Conservation (phyloP, 2,888 invertebrate genomes). For the Autographa pulchrina region DNA sequence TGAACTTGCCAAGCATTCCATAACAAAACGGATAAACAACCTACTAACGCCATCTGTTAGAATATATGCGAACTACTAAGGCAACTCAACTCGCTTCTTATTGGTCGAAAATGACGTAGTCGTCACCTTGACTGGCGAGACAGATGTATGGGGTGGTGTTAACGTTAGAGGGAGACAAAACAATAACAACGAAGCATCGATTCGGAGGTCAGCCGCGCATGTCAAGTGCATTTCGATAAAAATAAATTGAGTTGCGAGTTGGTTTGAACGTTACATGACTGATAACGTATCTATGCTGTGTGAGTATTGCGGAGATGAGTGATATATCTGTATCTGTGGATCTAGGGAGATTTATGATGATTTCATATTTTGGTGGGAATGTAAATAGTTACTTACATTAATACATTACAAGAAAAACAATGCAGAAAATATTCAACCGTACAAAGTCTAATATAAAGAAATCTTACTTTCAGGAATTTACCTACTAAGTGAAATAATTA, state of each 20-base stretch:
- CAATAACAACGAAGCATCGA: conserved; percentile 87
- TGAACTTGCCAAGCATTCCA: conserved; percentile 51
- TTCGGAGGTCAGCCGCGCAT: conserved; percentile 86
- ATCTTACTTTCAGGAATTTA: too few relatives aligned
- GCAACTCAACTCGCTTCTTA: conserved; percentile 56
- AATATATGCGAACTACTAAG: conserved; percentile 67
- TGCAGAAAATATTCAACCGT: too few relatives aligned
- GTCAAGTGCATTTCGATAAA: conserved; percentile 81
- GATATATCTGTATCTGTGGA: background rate
- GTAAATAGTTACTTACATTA: too few relatives aligned
- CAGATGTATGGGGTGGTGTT: conserved; percentile 18
- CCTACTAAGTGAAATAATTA: too few relatives aligned
- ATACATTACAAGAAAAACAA: too few relatives aligned
- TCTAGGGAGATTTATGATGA: background rate
- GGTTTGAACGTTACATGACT: conserved; percentile 26
- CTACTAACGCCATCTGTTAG: conserved; percentile 80
- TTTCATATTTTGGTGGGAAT: background rate
- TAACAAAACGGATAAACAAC: conserved; percentile 22
- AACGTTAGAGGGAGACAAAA: conserved; percentile 73
- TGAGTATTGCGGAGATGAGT: background rate
- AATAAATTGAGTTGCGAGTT: conserved; percentile 66
- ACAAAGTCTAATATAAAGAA: too few relatives aligned
- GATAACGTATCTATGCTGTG: conserved; percentile 29
- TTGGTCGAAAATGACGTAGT: conserved; percentile 71
- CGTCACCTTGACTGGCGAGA: conserved; percentile 71